Evolutionary conservation across 2,888 invertebrate genomes (phyloP), one percentile per base, ranked within the genome.

Genomic region (Pristionchus exspectatus): DNA sequence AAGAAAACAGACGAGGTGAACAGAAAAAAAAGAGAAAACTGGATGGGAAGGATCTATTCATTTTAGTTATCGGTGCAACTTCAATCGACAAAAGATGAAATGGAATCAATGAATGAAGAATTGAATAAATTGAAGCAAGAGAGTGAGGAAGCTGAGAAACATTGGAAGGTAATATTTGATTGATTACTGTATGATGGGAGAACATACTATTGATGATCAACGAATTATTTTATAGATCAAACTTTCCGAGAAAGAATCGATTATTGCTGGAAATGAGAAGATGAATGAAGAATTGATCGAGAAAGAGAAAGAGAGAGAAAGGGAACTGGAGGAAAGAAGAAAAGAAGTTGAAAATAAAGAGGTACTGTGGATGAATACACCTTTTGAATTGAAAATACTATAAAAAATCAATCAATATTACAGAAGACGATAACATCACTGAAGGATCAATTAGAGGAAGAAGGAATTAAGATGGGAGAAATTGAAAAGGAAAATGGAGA

Each of bases 401-500:
- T n/a, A 30, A 21, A 38, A 2, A 24, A n/a, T 38, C 18, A 27
- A 72, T 27, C 21, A 44, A 24, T 30, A 12, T 86, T 86, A 16
- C 59, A 87, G 87, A 50, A 69, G 50, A 69, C 44, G 27, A 16
- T 87, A 21, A 9, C 21, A 12, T 87, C 87, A n/a, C 38, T 87
- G 54, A 87, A 87, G 33, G 50, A 21, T 24, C 87, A 87, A 87
- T 30, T 54, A 16, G 87, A 69, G 24, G 87, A 87, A 54, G 87
- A 87, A 30, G 38, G 54, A 87, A 81, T 87, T 50, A 92, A 91
- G 81, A 89, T 90, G 27, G 91, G 90, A 38, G 93, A 93, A 56
- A 91, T 90, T 59, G 92, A 92, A 69, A 90, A 91, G 30, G 92
- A 92, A 63, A 87, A 92, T 30, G 89, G 91, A 7, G 88, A 92